These are phyloP conservation scores for Ctenopoma multispine DNA, from an alignment of 2,797 vertebrate genomes.

Conservation along the genomic window DNA sequence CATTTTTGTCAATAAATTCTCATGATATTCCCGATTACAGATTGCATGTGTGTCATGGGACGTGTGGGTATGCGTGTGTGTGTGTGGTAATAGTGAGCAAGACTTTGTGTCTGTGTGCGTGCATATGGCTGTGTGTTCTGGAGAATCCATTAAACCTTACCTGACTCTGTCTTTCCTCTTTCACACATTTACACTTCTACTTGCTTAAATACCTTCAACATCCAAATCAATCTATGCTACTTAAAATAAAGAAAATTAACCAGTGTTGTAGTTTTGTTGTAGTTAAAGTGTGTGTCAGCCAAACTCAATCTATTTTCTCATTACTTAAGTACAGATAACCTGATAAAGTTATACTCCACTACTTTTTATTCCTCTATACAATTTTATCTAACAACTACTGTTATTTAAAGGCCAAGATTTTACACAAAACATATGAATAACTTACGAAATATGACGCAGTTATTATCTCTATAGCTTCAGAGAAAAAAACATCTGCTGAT, in stretches of 20 bases:
- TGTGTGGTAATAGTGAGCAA: slow-evolving; percentile 28
- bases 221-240: neutral
- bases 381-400: neutral
- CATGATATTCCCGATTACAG: slow-evolving; percentile 64
- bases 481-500: neutral
- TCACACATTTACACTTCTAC: neutral
- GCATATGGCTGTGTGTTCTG: slow-evolving; percentile 19
- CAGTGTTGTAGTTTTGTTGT: slow-evolving; percentile 16
- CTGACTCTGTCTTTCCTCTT: slow-evolving; percentile 13
- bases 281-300: neutral
- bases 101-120: slow-evolving; percentile 26
- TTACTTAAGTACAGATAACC: neutral
- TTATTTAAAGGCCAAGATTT: slow-evolving; percentile 4
- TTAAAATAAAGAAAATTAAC: slow-evolving; percentile 7
- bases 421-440: neutral
- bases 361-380: neutral
- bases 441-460: neutral
- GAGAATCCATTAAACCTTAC: slow-evolving; percentile 30
- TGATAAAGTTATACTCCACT: neutral
- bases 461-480: neutral
- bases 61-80: slow-evolving; percentile 16
- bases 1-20: slow-evolving; percentile 68
- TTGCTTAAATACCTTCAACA: neutral
- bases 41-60: slow-evolving; percentile 31
- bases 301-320: neutral